Evolutionary conservation across 2,888 invertebrate genomes (phyloP).

Genomic region (Drymonia ruficornis): DNA sequence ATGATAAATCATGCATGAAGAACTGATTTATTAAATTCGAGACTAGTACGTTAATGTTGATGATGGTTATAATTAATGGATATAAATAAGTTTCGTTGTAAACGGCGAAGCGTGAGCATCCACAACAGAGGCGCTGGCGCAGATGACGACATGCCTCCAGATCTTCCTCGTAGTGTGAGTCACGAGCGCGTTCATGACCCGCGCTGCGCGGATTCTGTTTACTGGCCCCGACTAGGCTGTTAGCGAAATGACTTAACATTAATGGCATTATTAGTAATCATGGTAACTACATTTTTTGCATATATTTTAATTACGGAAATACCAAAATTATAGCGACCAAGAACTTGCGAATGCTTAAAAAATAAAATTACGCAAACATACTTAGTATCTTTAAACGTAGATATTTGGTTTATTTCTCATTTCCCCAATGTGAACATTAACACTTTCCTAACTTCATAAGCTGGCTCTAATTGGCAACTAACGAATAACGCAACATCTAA

Average conservation of each 20-base stretch:
- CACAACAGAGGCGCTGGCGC: slow-evolving; percentile 29
- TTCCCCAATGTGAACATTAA: not conserved
- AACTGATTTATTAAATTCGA: slow-evolving; percentile 30
- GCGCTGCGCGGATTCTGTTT: slow-evolving; percentile 68
- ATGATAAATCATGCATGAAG: slow-evolving; percentile 25
- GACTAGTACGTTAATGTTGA: slow-evolving; percentile 17
- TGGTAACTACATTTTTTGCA: slow-evolving; percentile 39
- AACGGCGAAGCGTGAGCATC: slow-evolving; percentile 54
- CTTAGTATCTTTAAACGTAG: not conserved
- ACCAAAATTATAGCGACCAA: slow-evolving; percentile 25
- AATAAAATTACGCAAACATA: not conserved
- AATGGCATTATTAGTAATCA: slow-evolving; percentile 46
- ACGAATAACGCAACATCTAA: not conserved
- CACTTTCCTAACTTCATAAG: not conserved
- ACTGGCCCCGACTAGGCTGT: slow-evolving; percentile 49
- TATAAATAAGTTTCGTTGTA: slow-evolving; percentile 41
- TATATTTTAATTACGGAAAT: slow-evolving; percentile 35
- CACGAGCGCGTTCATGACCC: slow-evolving; percentile 75
- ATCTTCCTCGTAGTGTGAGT: slow-evolving; percentile 78
- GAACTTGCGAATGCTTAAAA: slow-evolving; percentile 2
- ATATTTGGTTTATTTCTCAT: no score
- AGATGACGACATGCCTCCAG: slow-evolving; percentile 76
- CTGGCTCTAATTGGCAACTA: not conserved
- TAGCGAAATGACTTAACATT: slow-evolving; percentile 53
- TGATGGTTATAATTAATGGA: slow-evolving; percentile 10